Percentiles rank a stretch among this genome's conserved stretches.
These are phyloP conservation scores for Orthosia gracilis DNA, from an alignment of 2,888 invertebrate species.

Conservation along the genomic window DNA sequence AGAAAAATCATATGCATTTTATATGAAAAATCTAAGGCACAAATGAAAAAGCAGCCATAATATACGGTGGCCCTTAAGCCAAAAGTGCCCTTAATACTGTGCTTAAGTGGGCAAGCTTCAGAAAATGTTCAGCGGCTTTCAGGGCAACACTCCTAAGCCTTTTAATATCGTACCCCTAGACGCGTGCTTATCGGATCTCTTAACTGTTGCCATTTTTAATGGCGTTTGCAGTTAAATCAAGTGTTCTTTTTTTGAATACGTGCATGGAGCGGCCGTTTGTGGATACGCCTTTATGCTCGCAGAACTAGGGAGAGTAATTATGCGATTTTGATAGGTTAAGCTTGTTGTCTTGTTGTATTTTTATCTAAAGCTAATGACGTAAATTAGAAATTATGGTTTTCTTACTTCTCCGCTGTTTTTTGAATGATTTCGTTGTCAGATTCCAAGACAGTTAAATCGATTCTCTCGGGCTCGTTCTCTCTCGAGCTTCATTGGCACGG, in stretches of 20 bases:
- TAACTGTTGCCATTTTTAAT: conserved; percentile 83
- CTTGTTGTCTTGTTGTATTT: not conserved
- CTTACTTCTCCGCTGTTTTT: no score
- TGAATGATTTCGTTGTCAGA: no score
- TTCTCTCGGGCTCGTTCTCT: no score
- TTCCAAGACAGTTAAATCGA: no score
- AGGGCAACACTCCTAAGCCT: conserved; percentile 90
- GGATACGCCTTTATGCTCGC: conserved; percentile 8
- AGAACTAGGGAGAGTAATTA: not conserved
- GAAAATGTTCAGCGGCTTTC: conserved; percentile 88
- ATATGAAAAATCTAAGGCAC: conserved; percentile 70
- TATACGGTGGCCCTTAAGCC: conserved; percentile 86
- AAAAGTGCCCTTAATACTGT: conserved; percentile 90
- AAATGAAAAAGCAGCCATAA: conserved; percentile 83
- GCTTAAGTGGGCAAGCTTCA: conserved; percentile 89
- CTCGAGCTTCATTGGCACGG: no score
- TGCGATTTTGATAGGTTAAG: not conserved
- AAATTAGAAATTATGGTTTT: no score
- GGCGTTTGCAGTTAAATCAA: conserved; percentile 75
- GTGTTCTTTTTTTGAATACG: conserved; percentile 56
- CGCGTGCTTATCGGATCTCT: conserved; percentile 79
- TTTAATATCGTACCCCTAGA: conserved; percentile 88
- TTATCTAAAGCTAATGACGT: not conserved
- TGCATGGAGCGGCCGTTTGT: not conserved
- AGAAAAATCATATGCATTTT: conserved; percentile 42